phyloP scores from a whole-genome alignment of 2,888 invertebrate genomes.

The Scaptomyza parva region DNA sequence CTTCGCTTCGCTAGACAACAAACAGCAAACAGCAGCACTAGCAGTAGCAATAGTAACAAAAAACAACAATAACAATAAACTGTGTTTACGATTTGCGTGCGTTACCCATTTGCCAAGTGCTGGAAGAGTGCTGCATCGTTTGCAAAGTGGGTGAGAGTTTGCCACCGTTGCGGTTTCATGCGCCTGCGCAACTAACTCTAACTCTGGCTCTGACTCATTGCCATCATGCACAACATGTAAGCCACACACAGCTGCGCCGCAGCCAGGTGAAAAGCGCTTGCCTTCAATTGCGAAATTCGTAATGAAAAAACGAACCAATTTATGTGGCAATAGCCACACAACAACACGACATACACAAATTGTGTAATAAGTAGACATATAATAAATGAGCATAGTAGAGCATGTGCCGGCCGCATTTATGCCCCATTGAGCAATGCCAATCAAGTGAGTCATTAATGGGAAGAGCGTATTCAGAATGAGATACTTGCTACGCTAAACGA shows the following conservation, averaged over 20 bases:
- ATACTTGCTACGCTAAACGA: background rate
- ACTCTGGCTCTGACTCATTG: constrained; percentile 58
- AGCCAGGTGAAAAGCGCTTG: constrained; percentile 67
- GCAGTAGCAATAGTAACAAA: constrained; percentile 11
- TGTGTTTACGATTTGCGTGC: constrained; percentile 65
- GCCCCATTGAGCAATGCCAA: constrained; percentile 66
- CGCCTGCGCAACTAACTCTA: constrained; percentile 56
- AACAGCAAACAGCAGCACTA: constrained; percentile 44
- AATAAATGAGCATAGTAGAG: constrained; percentile 64
- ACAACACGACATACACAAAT: constrained; percentile 53
- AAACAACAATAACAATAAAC: constrained; percentile 18
- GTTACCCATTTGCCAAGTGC: constrained; percentile 67
- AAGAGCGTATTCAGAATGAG: background rate
- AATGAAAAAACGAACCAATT: constrained; percentile 40
- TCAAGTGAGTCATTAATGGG: constrained; percentile 61
- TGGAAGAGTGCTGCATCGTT: constrained; percentile 31
- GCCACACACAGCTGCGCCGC: constrained; percentile 63
- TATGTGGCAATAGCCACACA: constrained; percentile 18
- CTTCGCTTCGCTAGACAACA: constrained; percentile 72
- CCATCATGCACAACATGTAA: constrained; percentile 36
- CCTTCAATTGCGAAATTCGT: constrained; percentile 63
- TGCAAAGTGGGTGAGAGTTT: constrained; percentile 58
- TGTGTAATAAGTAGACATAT: constrained; percentile 68
- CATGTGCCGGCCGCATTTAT: constrained; percentile 69
- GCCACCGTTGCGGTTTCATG: constrained; percentile 63